These are phyloP conservation scores for Sphaerophoria taeniata DNA, from an alignment of 2,888 invertebrate species.

Conservation along the genomic window DNA sequence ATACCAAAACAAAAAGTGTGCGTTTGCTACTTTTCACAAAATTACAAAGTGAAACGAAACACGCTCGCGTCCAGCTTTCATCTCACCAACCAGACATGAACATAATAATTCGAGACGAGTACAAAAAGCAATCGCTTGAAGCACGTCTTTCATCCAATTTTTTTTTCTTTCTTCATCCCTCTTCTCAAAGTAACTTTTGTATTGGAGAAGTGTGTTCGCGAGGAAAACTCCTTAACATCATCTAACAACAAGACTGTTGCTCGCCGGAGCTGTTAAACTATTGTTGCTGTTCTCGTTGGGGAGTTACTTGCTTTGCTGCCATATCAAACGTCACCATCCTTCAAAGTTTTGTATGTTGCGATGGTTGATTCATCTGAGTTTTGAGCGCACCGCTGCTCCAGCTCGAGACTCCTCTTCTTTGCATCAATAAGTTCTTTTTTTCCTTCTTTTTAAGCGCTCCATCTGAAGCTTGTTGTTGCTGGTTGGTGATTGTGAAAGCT, in stretches of 20 bases:
- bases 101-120: slow-evolving; percentile 55
- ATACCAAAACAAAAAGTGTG: slow-evolving; percentile 1
- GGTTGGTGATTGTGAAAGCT: slow-evolving; percentile 30
- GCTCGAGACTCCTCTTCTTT: neutral
- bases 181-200: neutral
- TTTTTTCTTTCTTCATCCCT: neutral
- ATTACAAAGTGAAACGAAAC: slow-evolving; percentile 59
- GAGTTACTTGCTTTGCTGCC: slow-evolving; percentile 19
- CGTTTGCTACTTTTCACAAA: slow-evolving; percentile 10
- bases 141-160: slow-evolving; percentile 61
- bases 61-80: slow-evolving; percentile 52
- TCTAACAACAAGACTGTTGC: neutral
- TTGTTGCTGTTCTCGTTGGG: neutral
- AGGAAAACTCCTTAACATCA: slow-evolving; percentile 41
- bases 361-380: neutral
- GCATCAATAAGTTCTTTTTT: slow-evolving; percentile 33
- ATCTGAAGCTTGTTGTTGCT: neutral
- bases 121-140: slow-evolving; percentile 68
- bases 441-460: neutral
- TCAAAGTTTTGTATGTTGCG: slow-evolving; percentile 33
- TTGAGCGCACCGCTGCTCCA: neutral
- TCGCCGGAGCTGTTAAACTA: slow-evolving; percentile 11
- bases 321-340: slow-evolving; percentile 65
- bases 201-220: slow-evolving; percentile 23
- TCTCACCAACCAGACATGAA: slow-evolving; percentile 60